Evolutionary conservation across 2,113 vertebrate species (phyloP).

Genomic region (Menidia beryllina): DNA sequence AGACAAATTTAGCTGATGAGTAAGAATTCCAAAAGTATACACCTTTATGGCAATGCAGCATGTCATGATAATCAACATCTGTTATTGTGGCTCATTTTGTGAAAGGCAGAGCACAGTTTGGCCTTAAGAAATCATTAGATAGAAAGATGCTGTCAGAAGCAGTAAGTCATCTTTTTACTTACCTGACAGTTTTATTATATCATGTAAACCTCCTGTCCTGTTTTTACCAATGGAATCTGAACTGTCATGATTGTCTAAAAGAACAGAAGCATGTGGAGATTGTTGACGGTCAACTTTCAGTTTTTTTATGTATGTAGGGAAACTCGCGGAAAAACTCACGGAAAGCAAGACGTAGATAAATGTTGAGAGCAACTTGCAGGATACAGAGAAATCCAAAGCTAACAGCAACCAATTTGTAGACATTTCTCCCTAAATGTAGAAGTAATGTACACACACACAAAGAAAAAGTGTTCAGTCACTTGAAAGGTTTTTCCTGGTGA

Average conservation of each 20-base stretch:
- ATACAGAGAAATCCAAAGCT: slow-evolving; percentile 63
- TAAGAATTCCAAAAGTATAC: no score
- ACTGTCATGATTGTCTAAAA: slow-evolving; percentile 12
- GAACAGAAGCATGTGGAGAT: no score
- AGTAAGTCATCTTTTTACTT: not conserved
- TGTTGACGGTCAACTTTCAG: no score
- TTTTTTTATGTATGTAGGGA: not conserved
- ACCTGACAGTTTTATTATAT: slow-evolving; percentile 17
- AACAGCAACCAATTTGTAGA: slow-evolving; percentile 31
- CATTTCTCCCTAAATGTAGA: slow-evolving; percentile 10
- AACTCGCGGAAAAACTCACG: slow-evolving; percentile 26
- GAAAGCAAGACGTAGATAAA: slow-evolving; percentile 36
- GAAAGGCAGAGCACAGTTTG: no score
- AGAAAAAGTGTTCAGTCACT: not conserved
- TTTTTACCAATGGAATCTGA: not conserved
- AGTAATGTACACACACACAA: slow-evolving; percentile 6
- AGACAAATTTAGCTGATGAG: no score
- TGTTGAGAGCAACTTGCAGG: slow-evolving; percentile 54
- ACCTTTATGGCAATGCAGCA: no score
- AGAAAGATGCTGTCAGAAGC: no score
- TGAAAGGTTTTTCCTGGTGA: no score
- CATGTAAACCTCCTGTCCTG: not conserved
- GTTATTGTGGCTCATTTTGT: no score
- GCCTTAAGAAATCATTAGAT: no score
- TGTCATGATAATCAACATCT: no score